Evolutionary conservation across 2,113 vertebrate genomes (phyloP).

Genomic region (Solenodon paradoxus): DNA sequence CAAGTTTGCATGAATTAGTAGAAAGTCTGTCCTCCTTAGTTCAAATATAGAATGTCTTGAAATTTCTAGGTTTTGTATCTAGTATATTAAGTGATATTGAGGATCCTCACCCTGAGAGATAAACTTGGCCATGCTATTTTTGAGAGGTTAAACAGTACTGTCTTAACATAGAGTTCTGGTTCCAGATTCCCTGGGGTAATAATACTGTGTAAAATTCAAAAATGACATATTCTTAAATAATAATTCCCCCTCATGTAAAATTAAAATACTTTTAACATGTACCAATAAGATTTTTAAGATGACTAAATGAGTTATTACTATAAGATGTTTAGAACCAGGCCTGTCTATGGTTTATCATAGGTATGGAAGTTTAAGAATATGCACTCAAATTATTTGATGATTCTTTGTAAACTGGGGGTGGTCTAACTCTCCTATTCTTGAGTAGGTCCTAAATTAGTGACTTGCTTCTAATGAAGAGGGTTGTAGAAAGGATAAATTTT

Average conservation of each 20-base stretch:
- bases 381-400: neutral
- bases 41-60: neutral
- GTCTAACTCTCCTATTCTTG: neutral
- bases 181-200: neutral
- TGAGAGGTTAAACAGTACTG: neutral
- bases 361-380: neutral
- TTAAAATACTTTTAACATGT: neutral
- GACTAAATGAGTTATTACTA: neutral
- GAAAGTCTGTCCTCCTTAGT: neutral
- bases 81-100: neutral
- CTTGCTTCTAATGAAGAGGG: neutral
- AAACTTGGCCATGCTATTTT: neutral
- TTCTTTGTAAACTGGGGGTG: neutral
- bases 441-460: neutral
- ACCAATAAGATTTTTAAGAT: neutral
- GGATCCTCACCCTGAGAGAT: neutral
- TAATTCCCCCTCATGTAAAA: neutral
- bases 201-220: neutral
- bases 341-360: neutral
- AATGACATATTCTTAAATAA: neutral
- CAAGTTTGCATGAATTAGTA: neutral
- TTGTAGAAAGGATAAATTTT: neutral
- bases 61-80: neutral
- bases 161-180: neutral
- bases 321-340: neutral